Base-by-base conservation (phyloP, 2,113 vertebrate genomes). In the Ceyx margarethae region DNA sequence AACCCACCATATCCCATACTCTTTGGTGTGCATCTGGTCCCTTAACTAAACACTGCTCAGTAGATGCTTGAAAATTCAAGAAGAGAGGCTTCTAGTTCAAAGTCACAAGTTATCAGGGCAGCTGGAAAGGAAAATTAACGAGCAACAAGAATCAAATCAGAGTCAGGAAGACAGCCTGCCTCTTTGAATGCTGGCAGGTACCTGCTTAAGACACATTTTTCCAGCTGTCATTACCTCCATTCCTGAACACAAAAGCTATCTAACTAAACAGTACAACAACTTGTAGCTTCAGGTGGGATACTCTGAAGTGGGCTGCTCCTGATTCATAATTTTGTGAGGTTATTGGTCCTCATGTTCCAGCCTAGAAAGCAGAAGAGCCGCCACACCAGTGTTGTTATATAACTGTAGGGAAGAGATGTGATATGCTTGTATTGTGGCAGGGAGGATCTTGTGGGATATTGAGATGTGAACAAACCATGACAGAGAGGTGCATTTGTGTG, bases 381-480 rank as follows among this genome's bases (percentile, higher is more conserved):
- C 20, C 10, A n/a, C 20, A 20, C 8, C 10, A 2, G 9, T 15
- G 18, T 11, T 37, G 31, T 85, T 58, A 35, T 35, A 51, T 58
- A 85, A 33, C 50, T 15, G n/a, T 45, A 57, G 23, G 58, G 51
- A 69, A 87, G 48, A 50, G 12, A 19, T 91, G 46, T 10, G 10
- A 58, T 31, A 26, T 0, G 0, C 35, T 1, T 3, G 1, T 53
- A 12, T 33, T 58, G 54, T 1, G 0, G n/a, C 0, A 2, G 29
- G 35, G 22, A 80, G 37, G 46, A 78, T 54, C 40, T 67, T 42
- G 31, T 37, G 67, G 51, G 31, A 61, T 48, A 68, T 28, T 0
- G 0, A 82, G 64, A 67, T 43, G 64, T 0, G 15, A 79, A 65
- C 21, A 67, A 65, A 33, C n/a, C 21, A 19, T 76, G 66, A 68